phyloP scores from a whole-genome alignment of 2,113 vertebrate genomes.

The Anas platyrhynchos region DNA sequence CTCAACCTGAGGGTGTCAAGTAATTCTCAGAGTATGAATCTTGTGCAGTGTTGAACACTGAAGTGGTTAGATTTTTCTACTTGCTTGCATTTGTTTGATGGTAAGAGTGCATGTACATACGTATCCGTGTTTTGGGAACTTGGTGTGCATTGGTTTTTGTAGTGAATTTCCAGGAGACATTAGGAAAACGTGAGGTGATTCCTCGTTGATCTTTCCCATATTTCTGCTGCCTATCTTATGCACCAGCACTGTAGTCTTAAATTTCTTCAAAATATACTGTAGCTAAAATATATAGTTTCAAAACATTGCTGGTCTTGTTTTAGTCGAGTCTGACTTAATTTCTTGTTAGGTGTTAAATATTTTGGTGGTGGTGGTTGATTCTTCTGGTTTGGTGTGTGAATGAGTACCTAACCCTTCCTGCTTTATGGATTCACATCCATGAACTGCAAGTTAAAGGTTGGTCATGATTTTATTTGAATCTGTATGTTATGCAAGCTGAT shows the following conservation, averaged over 20 bases:
- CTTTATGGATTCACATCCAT: background rate
- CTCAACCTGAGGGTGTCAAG: background rate
- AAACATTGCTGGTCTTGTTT: background rate
- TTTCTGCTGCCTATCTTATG: background rate
- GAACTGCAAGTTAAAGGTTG: background rate
- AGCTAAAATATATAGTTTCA: background rate
- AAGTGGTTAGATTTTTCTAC: background rate
- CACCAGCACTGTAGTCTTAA: background rate
- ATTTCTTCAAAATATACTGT: background rate
- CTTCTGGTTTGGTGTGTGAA: background rate
- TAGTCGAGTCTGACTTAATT: background rate
- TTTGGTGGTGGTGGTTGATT: background rate
- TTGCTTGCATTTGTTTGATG: background rate
- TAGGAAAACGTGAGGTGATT: background rate
- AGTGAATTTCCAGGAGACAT: background rate
- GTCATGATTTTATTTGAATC: background rate
- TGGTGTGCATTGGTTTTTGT: background rate
- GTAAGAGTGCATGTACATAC: rapidly evolving
- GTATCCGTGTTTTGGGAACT: background rate
- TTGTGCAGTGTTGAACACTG: background rate
- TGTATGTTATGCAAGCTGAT: background rate
- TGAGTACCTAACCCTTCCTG: background rate
- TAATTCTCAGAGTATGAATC: background rate
- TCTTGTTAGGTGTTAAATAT: background rate
- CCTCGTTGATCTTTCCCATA: background rate